Percentiles rank a stretch among this genome's conserved stretches.
Evolutionary conservation across 2,113 vertebrate species (phyloP).

Genomic region (Bettongia penicillata): DNA sequence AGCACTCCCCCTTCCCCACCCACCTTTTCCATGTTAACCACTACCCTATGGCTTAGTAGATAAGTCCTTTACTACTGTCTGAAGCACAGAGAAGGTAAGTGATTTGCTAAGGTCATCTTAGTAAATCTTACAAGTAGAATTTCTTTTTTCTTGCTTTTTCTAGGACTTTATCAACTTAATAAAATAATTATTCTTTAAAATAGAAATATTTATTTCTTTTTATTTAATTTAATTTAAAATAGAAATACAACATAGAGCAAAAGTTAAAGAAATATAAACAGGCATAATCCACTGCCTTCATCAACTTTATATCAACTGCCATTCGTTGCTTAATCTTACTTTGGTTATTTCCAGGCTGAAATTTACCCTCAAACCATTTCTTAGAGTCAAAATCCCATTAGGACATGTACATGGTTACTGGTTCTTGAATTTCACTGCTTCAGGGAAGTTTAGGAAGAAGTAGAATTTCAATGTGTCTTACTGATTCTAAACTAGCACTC

Average conservation of each 20-base stretch:
- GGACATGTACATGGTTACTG: background rate
- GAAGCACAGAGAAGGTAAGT: too few relatives aligned
- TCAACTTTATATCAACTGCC: conserved; percentile 30
- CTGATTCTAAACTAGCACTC: too few relatives aligned
- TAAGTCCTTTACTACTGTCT: too few relatives aligned
- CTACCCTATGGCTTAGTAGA: too few relatives aligned
- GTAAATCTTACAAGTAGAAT: too few relatives aligned
- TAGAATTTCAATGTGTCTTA: too few relatives aligned
- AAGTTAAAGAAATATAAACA: conserved; percentile 42
- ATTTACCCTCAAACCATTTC: conserved; percentile 5
- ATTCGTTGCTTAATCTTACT: background rate
- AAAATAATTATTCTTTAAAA: background rate
- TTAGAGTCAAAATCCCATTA: background rate
- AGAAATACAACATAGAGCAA: background rate
- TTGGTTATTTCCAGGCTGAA: conserved; percentile 33
- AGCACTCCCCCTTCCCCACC: too few relatives aligned
- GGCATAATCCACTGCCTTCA: background rate
- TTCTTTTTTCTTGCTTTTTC: background rate
- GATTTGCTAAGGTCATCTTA: too few relatives aligned
- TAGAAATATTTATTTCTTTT: too few relatives aligned
- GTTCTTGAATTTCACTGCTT: background rate
- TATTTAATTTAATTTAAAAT: too few relatives aligned
- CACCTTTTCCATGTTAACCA: too few relatives aligned
- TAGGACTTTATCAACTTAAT: background rate
- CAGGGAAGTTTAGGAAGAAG: background rate